These are phyloP conservation scores for Trachythela sp. DNA, from an alignment of 64 coral and sea anemone species.

Conservation along the genomic window DNA sequence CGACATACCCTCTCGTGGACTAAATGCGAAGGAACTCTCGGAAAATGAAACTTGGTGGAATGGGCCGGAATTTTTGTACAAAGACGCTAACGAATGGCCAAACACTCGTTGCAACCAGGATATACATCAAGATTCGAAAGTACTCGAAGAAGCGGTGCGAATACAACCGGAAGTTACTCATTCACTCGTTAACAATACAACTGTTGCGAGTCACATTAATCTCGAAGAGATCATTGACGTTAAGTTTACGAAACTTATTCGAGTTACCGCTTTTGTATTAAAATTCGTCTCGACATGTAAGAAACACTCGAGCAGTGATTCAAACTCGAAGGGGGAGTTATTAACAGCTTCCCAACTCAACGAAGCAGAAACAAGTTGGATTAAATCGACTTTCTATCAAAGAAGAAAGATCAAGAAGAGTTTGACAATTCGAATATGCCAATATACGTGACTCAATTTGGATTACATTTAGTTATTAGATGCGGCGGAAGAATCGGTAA, in stretches of 20 bases:
- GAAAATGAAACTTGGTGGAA: background rate
- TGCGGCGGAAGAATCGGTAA: constrained; percentile 14
- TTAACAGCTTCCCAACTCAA: background rate
- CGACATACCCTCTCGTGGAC: too few relatives aligned
- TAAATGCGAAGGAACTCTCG: background rate
- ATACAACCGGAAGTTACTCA: background rate
- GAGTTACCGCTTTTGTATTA: background rate
- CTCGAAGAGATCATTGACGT: background rate
- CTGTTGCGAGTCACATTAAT: background rate
- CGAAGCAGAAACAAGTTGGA: background rate
- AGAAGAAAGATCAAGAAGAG: background rate
- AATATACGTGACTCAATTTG: background rate
- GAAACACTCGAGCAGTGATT: background rate
- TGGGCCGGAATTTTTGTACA: background rate
- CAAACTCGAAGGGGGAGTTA: background rate
- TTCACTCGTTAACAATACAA: background rate
- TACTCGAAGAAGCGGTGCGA: background rate
- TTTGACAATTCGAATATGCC: too few relatives aligned
- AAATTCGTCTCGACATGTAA: background rate
- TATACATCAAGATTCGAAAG: too few relatives aligned
- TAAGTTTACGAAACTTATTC: background rate
- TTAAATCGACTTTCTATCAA: background rate
- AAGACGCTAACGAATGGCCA: background rate
- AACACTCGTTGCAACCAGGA: background rate
- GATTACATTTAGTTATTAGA: background rate